These are phyloP conservation scores for Drosophila subpulchrella DNA, from an alignment of 1,140 invertebrate genomes.

Conservation along the genomic window DNA sequence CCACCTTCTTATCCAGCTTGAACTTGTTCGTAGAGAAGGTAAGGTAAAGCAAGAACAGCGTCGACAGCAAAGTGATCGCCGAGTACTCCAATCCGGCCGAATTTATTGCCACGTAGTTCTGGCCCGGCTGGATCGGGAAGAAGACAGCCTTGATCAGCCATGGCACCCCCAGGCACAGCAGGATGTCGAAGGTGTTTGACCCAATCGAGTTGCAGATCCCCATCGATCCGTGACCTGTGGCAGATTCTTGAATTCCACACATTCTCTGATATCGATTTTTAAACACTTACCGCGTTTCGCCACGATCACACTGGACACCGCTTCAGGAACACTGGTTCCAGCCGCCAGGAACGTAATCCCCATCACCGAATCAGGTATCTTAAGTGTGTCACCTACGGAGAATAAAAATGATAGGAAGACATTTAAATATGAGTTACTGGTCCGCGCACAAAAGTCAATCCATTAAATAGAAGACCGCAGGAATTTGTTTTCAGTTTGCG, in stretches of 20 bases:
- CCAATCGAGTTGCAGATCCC: slow-evolving; percentile 95
- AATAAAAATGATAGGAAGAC: not conserved
- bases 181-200: slow-evolving; percentile 95
- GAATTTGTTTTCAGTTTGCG: no score
- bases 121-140: slow-evolving; percentile 88
- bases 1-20: slow-evolving; percentile 91
- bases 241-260: not conserved
- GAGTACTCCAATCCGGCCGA: slow-evolving; percentile 93
- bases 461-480: no score
- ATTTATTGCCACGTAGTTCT: slow-evolving; percentile 91
- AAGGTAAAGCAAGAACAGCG: slow-evolving; percentile 90
- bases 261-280: not conserved
- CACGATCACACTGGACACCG: slow-evolving; percentile 92
- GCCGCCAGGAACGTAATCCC: slow-evolving; percentile 94
- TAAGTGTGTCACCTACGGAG: slow-evolving; percentile 65
- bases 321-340: slow-evolving; percentile 94
- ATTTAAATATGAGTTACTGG: no score
- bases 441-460: no score
- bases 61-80: slow-evolving; percentile 91
- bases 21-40: slow-evolving; percentile 92
- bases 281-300: slow-evolving; percentile 89
- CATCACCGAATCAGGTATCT: slow-evolving; percentile 92
- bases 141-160: slow-evolving; percentile 93
- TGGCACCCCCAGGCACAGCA: slow-evolving; percentile 93
- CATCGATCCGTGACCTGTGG: slow-evolving; percentile 93